These are phyloP conservation scores for Sinopyrophorus schimmeli DNA, from an alignment of 2,888 invertebrate genomes.

Conservation along the genomic window DNA sequence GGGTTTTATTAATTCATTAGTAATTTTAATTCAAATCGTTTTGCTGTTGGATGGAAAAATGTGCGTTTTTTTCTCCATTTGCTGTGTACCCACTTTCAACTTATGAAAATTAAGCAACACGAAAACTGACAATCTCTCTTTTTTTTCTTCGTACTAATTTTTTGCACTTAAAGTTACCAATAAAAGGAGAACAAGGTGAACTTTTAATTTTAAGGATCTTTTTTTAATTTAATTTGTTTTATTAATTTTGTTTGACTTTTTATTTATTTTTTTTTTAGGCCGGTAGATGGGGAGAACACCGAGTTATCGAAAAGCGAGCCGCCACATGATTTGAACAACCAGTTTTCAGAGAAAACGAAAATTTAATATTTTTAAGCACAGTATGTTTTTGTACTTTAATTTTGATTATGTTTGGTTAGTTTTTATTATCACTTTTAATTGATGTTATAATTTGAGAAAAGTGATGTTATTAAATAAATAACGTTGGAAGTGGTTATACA, in stretches of 20 bases:
- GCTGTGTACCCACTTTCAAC: too few relatives aligned
- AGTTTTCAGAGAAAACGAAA: constrained; percentile 2
- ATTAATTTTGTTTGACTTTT: constrained; percentile 8
- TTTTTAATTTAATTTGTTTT: too few relatives aligned
- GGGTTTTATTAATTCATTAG: constrained; percentile 38
- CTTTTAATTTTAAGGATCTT: too few relatives aligned
- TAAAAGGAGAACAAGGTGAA: too few relatives aligned
- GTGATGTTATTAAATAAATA: neutral
- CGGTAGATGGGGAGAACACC: constrained; percentile 5
- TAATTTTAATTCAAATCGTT: too few relatives aligned
- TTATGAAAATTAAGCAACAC: too few relatives aligned
- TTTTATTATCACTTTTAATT: constrained; percentile 1
- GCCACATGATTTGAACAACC: neutral
- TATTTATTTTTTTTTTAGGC: constrained; percentile 5
- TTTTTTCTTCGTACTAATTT: too few relatives aligned
- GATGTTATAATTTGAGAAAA: neutral
- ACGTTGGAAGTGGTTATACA: constrained; percentile 2
- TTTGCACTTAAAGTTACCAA: too few relatives aligned
- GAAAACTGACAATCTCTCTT: too few relatives aligned
- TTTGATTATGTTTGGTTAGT: neutral
- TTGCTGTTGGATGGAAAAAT: too few relatives aligned
- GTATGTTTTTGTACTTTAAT: neutral
- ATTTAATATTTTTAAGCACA: constrained; percentile 1
- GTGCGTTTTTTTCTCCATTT: too few relatives aligned
- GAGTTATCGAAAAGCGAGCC: too few relatives aligned